Evolutionary conservation across 2,888 invertebrate genomes (phyloP), one percentile per base, ranked within the genome.

Genomic region (Tortrix viridana): DNA sequence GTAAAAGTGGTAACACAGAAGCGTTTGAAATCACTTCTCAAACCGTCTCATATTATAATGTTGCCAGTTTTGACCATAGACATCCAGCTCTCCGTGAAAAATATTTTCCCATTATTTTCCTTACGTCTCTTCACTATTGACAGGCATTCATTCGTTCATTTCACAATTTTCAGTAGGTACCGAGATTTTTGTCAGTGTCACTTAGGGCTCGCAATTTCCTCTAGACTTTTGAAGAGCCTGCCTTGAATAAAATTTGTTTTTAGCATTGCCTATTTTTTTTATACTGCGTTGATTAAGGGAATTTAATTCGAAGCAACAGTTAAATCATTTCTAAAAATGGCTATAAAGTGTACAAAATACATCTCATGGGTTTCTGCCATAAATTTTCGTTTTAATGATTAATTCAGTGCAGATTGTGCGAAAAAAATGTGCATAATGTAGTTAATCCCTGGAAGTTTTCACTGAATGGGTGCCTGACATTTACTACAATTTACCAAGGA

Each of bases 401-500:
- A 69, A 75, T 73, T 74, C 57, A 46, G 70, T 65, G 62, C 20
- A 12, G 55, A 59, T 59, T 49, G n/a, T 46, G 12, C 12, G 65
- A 62, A 62, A 71, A 72, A 71, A 71, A 67, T 62, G 72, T 75
- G 72, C 68, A 75, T 68, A 72, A 81, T 83, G 80, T 80, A 81
- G 80, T 66, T 71, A 67, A 69, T 69, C 59, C 66, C 67, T 66
- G 67, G 65, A 75, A 75, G 74, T 80, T 81, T 80, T 78, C 77
- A 78, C 85, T 86, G 82, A 80, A 81, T 81, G 82, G 77, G 83
- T 83, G 80, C 79, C 75, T 79, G 74, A 73, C 82, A 84, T 80
- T 75, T 79, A 81, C 74, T 75, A 81, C 73, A 82, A 74, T 82
- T 83, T 81, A 75, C 85, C 86, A 89, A 90, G 91, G 91, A 91